These are phyloP conservation scores for Ridgeia piscesae DNA, from an alignment of 1,140 invertebrate genomes.

Conservation along the genomic window DNA sequence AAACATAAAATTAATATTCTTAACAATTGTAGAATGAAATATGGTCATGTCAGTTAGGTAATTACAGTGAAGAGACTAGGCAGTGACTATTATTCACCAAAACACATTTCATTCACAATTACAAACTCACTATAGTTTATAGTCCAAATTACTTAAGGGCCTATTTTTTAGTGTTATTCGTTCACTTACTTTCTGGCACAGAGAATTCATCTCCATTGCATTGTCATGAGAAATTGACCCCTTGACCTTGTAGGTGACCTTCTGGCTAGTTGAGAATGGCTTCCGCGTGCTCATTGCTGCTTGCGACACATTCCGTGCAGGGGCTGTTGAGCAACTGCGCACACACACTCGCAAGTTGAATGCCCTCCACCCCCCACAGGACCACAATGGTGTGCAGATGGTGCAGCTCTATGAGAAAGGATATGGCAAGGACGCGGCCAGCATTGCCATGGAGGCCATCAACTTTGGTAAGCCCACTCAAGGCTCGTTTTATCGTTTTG, in stretches of 20 bases:
- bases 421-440: slow-evolving; percentile 98
- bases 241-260: slow-evolving; percentile 74
- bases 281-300: slow-evolving; percentile 95
- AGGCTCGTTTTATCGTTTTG: background rate
- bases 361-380: slow-evolving; percentile 83
- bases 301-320: slow-evolving; percentile 98
- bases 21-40: too few relatives aligned
- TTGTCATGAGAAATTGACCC: background rate
- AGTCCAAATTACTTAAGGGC: too few relatives aligned
- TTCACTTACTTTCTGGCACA: background rate
- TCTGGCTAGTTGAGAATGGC: slow-evolving; percentile 98
- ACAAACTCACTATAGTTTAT: too few relatives aligned
- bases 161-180: too few relatives aligned
- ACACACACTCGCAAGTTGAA: slow-evolving; percentile 94
- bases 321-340: slow-evolving; percentile 96
- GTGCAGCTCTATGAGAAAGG: slow-evolving; percentile 96
- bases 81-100: too few relatives aligned
- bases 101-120: too few relatives aligned
- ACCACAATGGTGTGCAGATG: slow-evolving; percentile 65
- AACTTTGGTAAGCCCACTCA: slow-evolving; percentile 63
- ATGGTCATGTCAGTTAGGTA: too few relatives aligned
- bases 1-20: too few relatives aligned
- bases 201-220: background rate
- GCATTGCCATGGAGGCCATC: slow-evolving; percentile 96
- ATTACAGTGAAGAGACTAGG: too few relatives aligned